Evolutionary conservation across 1,140 invertebrate genomes (phyloP).

Genomic region (Helicorthomorpha holstii): DNA sequence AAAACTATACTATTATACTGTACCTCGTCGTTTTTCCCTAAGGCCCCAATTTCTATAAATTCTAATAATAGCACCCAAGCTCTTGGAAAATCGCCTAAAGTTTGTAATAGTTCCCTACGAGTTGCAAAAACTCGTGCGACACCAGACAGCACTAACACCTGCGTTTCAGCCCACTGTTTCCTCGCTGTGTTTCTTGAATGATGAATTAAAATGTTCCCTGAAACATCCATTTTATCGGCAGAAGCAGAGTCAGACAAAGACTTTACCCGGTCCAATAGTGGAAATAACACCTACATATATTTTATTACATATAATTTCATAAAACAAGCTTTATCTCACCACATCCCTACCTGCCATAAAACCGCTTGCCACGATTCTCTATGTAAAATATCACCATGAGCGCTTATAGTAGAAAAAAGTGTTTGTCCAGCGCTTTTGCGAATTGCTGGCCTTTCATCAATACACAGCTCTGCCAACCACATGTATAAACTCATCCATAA

Average conservation of each 20-base stretch:
- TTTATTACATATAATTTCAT: not conserved
- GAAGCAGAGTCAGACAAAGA: constrained; percentile 80
- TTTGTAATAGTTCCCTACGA: constrained; percentile 64
- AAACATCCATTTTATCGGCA: constrained; percentile 78
- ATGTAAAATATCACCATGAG: constrained; percentile 76
- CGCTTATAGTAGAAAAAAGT: constrained; percentile 89
- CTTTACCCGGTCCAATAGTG: constrained; percentile 79
- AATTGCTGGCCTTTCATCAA: constrained; percentile 85
- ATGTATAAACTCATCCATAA: constrained; percentile 92
- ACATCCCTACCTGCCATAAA: constrained; percentile 44
- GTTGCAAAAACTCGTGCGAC: constrained; percentile 71
- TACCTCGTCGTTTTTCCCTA: constrained; percentile 85
- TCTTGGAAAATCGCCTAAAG: constrained; percentile 72
- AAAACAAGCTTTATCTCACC: not conserved
- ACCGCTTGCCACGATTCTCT: constrained; percentile 77
- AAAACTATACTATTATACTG: no score
- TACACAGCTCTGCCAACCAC: constrained; percentile 77
- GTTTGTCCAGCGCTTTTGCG: constrained; percentile 97
- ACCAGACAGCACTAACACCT: constrained; percentile 53
- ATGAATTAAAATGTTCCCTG: constrained; percentile 90
- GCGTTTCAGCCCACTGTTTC: constrained; percentile 98
- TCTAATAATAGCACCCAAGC: constrained; percentile 84
- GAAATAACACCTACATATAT: constrained; percentile 62
- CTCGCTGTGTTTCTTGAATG: constrained; percentile 96
- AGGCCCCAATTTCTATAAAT: constrained; percentile 79